Conservation (phyloP, 2,797 vertebrate species). For the Ispidina picta region DNA sequence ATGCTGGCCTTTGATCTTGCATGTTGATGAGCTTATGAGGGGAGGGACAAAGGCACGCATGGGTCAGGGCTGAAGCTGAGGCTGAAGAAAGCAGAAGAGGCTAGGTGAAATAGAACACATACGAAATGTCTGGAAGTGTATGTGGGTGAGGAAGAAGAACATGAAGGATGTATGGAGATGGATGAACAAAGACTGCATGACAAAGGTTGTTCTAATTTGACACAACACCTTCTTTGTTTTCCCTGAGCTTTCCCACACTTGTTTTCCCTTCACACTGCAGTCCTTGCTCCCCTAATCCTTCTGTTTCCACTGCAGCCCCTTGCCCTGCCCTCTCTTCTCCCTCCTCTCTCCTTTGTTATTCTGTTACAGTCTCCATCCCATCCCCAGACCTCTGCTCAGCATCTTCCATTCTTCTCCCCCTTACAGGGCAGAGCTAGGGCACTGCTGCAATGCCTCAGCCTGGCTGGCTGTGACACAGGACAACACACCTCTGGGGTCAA, state of each 20-base stretch:
- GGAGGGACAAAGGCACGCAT: neutral
- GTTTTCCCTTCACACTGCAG: neutral
- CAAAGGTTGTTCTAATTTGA: neutral
- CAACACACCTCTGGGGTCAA: neutral
- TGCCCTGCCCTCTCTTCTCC: neutral
- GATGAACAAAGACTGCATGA: neutral
- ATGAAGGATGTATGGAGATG: neutral
- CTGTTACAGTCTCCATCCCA: neutral
- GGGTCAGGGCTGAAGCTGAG: neutral
- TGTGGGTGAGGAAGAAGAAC: neutral
- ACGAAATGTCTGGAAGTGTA: neutral
- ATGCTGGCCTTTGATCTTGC: neutral
- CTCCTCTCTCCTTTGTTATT: neutral
- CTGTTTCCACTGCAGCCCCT: neutral
- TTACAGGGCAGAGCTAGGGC: neutral
- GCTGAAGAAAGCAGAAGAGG: neutral
- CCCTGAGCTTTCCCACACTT: neutral
- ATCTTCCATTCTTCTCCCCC: neutral
- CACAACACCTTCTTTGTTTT: neutral
- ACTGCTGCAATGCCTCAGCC: slow-evolving; percentile 18
- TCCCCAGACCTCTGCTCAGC: neutral
- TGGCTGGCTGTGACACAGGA: neutral
- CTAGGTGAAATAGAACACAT: neutral
- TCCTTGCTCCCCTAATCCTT: neutral
- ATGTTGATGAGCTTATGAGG: no score